These are phyloP conservation scores for Struthio camelus DNA, from an alignment of 2,113 vertebrate genomes.

Conservation along the genomic window DNA sequence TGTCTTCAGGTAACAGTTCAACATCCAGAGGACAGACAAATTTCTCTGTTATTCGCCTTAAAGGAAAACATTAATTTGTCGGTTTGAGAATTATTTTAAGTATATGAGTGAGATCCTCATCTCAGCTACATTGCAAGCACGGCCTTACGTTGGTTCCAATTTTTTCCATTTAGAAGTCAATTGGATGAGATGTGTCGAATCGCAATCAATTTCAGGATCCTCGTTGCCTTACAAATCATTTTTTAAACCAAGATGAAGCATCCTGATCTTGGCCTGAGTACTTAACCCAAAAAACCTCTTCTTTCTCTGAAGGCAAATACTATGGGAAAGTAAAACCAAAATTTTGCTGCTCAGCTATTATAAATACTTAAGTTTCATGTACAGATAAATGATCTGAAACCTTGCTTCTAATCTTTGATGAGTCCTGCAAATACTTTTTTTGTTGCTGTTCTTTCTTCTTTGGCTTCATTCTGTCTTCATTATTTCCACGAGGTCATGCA, in stretches of 20 bases:
- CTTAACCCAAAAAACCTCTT: slow-evolving; percentile 4
- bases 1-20: slow-evolving; percentile 7
- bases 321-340: background rate
- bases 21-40: slow-evolving; percentile 18
- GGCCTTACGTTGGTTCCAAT: background rate
- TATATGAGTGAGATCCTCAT: background rate
- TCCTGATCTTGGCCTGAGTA: background rate
- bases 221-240: background rate
- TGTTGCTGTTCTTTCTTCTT: background rate
- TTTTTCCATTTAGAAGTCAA: background rate
- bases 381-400: slow-evolving; percentile 17
- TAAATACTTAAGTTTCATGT: background rate
- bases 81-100: background rate
- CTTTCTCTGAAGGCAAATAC: background rate
- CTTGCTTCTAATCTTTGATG: background rate
- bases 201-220: slow-evolving; percentile 1
- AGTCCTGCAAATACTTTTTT: background rate
- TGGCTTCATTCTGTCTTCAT: background rate
- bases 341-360: background rate
- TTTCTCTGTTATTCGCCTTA: background rate
- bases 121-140: background rate
- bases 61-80: slow-evolving; percentile 20
- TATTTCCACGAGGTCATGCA: background rate
- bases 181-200: background rate
- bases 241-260: slow-evolving; percentile 26